Evolutionary conservation across 1,140 invertebrate species (phyloP).

Genomic region (Drosophila mojavensis): DNA sequence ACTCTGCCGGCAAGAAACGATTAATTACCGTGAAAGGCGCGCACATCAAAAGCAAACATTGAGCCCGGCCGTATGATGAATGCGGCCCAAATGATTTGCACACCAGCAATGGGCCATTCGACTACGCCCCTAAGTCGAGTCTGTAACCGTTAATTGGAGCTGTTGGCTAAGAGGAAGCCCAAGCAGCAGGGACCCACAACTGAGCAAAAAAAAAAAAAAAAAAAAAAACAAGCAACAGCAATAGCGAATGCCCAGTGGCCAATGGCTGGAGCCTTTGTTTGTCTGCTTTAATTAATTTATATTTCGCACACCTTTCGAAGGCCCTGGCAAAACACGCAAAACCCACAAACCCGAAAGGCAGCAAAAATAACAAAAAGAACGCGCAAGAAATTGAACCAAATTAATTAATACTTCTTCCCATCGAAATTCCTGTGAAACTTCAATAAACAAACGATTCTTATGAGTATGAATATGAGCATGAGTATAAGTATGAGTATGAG

Average conservation of each 20-base stretch:
- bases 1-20: constrained; percentile 58
- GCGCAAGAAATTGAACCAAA: constrained; percentile 43
- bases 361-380: constrained; percentile 33
- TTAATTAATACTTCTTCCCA: constrained; percentile 28
- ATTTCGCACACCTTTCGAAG: constrained; percentile 68
- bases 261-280: constrained; percentile 44
- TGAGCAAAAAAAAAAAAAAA: constrained; percentile 15
- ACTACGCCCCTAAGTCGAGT: neutral
- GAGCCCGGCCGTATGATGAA: constrained; percentile 70
- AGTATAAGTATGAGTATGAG: neutral
- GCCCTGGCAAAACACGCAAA: constrained; percentile 4
- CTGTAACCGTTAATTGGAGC: constrained; percentile 63
- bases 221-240: constrained; percentile 13
- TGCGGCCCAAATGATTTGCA: constrained; percentile 77
- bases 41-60: constrained; percentile 78
- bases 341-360: neutral
- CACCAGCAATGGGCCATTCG: constrained; percentile 14
- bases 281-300: constrained; percentile 78
- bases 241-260: constrained; percentile 32
- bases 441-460: constrained; percentile 14
- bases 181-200: constrained; percentile 49
- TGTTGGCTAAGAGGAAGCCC: constrained; percentile 36
- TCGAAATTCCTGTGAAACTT: constrained; percentile 26
- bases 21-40: constrained; percentile 76
- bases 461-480: neutral